A percentile compares a stretch with the other conserved stretches of the same genome.
phyloP scores from a whole-genome alignment of 2,888 invertebrate genomes.

The Eucriotettix oculatus region DNA sequence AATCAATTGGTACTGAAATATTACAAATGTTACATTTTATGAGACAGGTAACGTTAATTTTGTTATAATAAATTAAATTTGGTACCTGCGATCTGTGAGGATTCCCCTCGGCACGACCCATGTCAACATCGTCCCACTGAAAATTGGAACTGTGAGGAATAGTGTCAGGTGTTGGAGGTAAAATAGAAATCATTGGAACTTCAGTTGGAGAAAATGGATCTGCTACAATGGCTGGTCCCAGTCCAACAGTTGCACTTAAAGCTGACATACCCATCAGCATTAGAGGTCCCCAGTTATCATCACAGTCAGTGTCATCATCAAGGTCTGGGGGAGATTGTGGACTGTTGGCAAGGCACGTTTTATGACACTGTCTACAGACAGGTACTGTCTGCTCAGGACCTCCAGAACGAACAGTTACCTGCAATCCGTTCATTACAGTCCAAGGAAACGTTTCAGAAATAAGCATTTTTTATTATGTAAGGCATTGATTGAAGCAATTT shows the following conservation, averaged over 20 bases:
- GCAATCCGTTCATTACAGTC: conserved; percentile 17
- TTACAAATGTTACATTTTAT: background rate
- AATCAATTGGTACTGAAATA: too few species aligned
- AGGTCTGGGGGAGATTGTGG: conserved; percentile 30
- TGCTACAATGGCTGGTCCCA: conserved; percentile 24
- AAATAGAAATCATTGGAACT: conserved; percentile 48
- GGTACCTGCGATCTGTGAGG: background rate
- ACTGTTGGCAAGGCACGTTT: conserved; percentile 43
- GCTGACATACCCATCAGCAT: conserved; percentile 51
- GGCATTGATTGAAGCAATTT: too few species aligned
- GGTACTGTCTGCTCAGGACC: conserved; percentile 48
- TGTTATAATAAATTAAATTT: background rate
- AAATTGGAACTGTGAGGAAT: conserved; percentile 6
- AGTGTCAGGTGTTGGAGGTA: conserved; percentile 55
- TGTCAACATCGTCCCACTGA: conserved; percentile 12
- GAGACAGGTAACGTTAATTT: background rate
- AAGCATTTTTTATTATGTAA: too few species aligned
- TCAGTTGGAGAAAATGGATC: conserved; percentile 28
- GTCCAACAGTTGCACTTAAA: conserved; percentile 40
- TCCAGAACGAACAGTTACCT: conserved; percentile 64
- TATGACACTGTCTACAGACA: conserved; percentile 62
- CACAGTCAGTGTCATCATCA: conserved; percentile 29
- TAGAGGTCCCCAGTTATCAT: conserved; percentile 46
- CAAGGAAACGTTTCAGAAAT: too few species aligned
- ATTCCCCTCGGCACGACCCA: background rate